Evolutionary conservation across 1,140 invertebrate species (phyloP).

Genomic region (Dinoponera quadriceps): DNA sequence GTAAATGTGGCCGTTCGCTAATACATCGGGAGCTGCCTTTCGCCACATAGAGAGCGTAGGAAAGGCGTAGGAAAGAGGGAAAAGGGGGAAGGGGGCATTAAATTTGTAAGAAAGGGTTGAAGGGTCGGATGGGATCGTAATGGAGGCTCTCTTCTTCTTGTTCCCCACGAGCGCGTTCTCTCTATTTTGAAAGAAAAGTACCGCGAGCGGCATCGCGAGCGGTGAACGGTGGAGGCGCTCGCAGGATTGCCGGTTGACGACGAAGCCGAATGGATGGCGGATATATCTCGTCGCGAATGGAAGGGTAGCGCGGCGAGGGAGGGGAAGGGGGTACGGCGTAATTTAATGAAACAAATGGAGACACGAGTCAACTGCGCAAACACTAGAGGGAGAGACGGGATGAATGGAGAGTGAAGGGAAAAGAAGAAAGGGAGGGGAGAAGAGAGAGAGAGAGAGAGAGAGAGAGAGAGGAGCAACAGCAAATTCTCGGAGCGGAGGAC

Average conservation of each 20-base stretch:
- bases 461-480: neutral
- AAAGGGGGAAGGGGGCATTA: conserved; percentile 16
- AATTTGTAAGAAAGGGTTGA: conserved; percentile 57
- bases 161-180: conserved; percentile 9
- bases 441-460: neutral
- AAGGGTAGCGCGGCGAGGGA: neutral
- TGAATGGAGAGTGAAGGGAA: conserved; percentile 4
- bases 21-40: conserved; percentile 20
- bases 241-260: neutral
- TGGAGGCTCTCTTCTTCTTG: conserved; percentile 49
- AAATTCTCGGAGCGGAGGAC: neutral
- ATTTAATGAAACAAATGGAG: conserved; percentile 82
- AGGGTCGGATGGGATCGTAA: conserved; percentile 44
- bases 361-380: conserved; percentile 77
- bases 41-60: neutral
- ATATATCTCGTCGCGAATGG: conserved; percentile 34
- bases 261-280: conserved; percentile 19
- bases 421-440: neutral
- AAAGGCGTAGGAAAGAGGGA: neutral
- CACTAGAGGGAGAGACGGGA: conserved; percentile 48
- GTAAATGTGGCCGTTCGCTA: conserved; percentile 38
- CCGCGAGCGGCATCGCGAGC: neutral
- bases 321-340: conserved; percentile 56
- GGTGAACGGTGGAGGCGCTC: neutral
- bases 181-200: conserved; percentile 61